These are phyloP conservation scores for Myxocyprinus asiaticus DNA, from an alignment of 2,113 vertebrate genomes.

Conservation along the genomic window DNA sequence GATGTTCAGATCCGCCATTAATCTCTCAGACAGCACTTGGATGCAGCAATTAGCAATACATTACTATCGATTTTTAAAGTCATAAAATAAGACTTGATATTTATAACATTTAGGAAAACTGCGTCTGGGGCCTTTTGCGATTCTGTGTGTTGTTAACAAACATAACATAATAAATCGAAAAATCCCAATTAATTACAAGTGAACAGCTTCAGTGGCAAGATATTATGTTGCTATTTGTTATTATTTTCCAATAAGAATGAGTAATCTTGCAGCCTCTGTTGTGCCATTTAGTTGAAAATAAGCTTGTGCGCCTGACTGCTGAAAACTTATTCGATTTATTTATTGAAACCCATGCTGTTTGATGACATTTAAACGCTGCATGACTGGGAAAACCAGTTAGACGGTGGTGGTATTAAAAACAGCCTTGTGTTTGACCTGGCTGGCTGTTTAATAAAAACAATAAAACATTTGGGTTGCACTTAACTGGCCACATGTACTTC, in stretches of 20 bases:
- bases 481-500: constrained; percentile 3
- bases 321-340: neutral
- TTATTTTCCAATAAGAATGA: neutral
- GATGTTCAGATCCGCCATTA: constrained; percentile 20
- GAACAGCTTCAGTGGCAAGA: neutral
- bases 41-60: neutral
- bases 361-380: constrained; percentile 17
- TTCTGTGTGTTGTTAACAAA: neutral
- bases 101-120: no score
- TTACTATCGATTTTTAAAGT: no score
- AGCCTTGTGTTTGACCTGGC: neutral
- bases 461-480: neutral
- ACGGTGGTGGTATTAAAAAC: neutral
- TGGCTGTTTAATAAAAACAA: neutral
- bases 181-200: no score
- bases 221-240: neutral
- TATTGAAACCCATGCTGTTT: constrained; percentile 3
- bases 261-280: neutral
- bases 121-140: no score
- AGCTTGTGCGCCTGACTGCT: neutral
- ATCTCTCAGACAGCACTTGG: neutral
- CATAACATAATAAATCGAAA: neutral
- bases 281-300: neutral
- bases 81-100: no score
- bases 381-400: constrained; percentile 7